phyloP scores from a whole-genome alignment of 2,888 invertebrate genomes.

The Xylophagus ater region DNA sequence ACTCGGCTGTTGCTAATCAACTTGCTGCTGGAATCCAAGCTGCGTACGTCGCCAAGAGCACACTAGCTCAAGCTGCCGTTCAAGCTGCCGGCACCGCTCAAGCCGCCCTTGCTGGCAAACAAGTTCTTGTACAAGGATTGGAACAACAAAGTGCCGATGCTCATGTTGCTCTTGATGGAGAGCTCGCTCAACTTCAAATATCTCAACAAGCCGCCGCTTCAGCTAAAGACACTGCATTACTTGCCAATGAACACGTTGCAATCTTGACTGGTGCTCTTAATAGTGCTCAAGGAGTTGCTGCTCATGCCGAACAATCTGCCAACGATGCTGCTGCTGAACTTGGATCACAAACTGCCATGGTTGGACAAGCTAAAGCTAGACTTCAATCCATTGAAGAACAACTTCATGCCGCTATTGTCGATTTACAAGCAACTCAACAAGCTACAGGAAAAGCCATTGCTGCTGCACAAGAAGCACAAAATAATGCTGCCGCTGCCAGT shows the following conservation, averaged over 20 bases:
- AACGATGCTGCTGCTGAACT: slow-evolving; percentile 59
- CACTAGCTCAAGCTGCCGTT: slow-evolving; percentile 44
- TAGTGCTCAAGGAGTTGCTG: slow-evolving; percentile 57
- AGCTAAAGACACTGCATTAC: slow-evolving; percentile 53
- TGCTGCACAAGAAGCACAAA: too few relatives aligned
- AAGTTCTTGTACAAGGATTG: slow-evolving; percentile 48
- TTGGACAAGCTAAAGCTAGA: slow-evolving; percentile 55
- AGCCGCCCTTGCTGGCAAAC: slow-evolving; percentile 50
- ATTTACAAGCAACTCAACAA: slow-evolving; percentile 56
- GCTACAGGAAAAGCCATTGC: slow-evolving; percentile 60
- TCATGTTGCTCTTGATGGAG: slow-evolving; percentile 53
- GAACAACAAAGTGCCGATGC: slow-evolving; percentile 60
- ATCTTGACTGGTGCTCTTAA: slow-evolving; percentile 58
- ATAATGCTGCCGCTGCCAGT: too few relatives aligned
- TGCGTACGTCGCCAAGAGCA: too few relatives aligned
- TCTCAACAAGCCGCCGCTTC: slow-evolving; percentile 56
- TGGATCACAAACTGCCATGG: slow-evolving; percentile 62
- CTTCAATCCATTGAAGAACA: slow-evolving; percentile 53
- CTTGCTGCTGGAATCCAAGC: too few relatives aligned
- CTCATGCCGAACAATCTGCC: slow-evolving; percentile 57
- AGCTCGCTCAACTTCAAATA: slow-evolving; percentile 57
- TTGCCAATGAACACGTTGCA: slow-evolving; percentile 52
- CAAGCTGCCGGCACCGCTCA: slow-evolving; percentile 52
- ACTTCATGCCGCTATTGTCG: slow-evolving; percentile 51
- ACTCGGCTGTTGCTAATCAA: slow-evolving; percentile 52